Evolutionary conservation across 2,797 vertebrate genomes (phyloP), one percentile per base, ranked within the genome.

Genomic region (Mycteria americana): DNA sequence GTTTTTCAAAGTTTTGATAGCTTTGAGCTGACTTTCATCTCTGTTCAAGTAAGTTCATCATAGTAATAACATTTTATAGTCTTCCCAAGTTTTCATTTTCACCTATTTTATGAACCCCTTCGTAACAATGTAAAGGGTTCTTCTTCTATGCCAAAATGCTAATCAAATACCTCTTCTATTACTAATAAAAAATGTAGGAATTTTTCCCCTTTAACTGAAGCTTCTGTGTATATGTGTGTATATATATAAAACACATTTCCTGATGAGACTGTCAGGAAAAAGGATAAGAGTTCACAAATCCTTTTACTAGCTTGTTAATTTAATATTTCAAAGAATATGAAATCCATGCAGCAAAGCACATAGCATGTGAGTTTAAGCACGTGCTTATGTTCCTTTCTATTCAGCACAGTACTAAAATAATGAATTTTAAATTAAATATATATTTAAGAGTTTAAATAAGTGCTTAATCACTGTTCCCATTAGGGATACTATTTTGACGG

Each of bases 11-110:
- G 72, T 97, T 97, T 97, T 95, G 70, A 65, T 98, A 97, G 98
- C 97, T 97, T 98, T 97, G 93, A 97, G 79, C 33, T 97, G 97
- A 98, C 97, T 98, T 98, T 97, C 93, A 94, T 95, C 94, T 96
- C 88, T 81, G 53, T 95, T 94, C 88, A 87, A 93, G 85, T 94
- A 97, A 94, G 91, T 97, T 98, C 95, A 92, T 94, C 91, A 77
- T 54, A 57, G 92, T 90, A 95, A 97, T 98, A 98, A 97, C 73
- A 88, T 96, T 98, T 97, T 97, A 97, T 94, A 93, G 88, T 93
- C 95, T 90, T 96, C 85, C 77, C 59, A 91, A 97, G 94, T 97
- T 98, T 98, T 97, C 94, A 97, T 96, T 97, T 98, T 97, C 92
- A 94, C 65, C 81, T 93, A 13, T 97, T 98, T 98, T 98, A 98